These are phyloP conservation scores for Trinorchestia longiramus DNA, from an alignment of 1,140 invertebrate species.

Conservation along the genomic window DNA sequence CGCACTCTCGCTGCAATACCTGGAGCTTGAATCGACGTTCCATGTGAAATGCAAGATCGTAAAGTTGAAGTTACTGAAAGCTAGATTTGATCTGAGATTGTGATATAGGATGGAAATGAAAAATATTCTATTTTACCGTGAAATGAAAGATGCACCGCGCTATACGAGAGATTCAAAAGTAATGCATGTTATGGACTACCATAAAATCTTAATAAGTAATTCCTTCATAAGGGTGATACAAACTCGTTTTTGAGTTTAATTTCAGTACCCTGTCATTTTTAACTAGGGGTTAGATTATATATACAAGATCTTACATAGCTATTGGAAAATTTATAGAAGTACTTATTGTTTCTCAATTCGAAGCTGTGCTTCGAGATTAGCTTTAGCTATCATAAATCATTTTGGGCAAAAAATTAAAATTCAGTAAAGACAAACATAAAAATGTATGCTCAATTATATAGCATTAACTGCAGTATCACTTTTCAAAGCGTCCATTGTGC, in stretches of 20 bases:
- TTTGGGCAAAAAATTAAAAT: too few relatives aligned
- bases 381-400: too few relatives aligned
- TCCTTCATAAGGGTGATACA: neutral
- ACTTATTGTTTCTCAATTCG: too few relatives aligned
- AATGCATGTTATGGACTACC: neutral
- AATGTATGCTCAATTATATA: too few relatives aligned
- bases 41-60: neutral
- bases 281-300: too few relatives aligned
- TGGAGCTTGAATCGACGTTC: neutral
- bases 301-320: too few relatives aligned
- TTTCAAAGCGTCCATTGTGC: too few relatives aligned
- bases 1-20: neutral
- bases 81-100: neutral
- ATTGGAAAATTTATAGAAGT: too few relatives aligned
- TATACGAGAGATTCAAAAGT: neutral
- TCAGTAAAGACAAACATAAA: too few relatives aligned
- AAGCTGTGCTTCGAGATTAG: too few relatives aligned
- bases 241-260: neutral
- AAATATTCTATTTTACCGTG: neutral
- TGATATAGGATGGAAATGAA: neutral
- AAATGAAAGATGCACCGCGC: neutral
- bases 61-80: neutral
- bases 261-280: neutral
- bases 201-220: neutral
- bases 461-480: too few relatives aligned